Percentiles rank a stretch among this genome's conserved stretches.
phyloP scores from a whole-genome alignment of 2,888 invertebrate species.

The Lymantria dispar region DNA sequence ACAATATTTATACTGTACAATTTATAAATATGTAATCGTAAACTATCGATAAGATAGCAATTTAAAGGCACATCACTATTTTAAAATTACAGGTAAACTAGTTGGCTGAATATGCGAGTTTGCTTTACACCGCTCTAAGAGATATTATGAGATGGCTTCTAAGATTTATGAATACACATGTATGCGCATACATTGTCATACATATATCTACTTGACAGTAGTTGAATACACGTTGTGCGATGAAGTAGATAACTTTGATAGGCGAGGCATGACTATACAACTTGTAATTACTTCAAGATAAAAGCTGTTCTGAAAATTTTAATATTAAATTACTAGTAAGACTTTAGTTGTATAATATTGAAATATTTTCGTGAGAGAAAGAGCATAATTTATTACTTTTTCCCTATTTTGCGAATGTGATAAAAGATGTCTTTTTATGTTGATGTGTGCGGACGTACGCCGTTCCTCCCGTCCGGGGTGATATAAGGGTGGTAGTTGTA shows the following conservation, averaged over 20 bases:
- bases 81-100: slow-evolving; percentile 24
- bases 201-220: background rate
- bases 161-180: slow-evolving; percentile 17
- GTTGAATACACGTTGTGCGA: background rate
- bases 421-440: too few relatives aligned
- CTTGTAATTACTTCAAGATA: background rate
- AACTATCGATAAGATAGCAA: too few relatives aligned
- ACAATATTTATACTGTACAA: too few relatives aligned
- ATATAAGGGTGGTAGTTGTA: too few relatives aligned
- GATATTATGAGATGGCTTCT: slow-evolving; percentile 24
- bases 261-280: background rate
- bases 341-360: background rate
- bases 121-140: slow-evolving; percentile 15
- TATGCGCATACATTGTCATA: background rate
- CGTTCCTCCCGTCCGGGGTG: too few relatives aligned
- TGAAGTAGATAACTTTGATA: background rate
- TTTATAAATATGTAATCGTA: too few relatives aligned
- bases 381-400: too few relatives aligned
- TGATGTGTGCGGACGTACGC: too few relatives aligned
- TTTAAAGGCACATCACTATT: slow-evolving; percentile 16
- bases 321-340: too few relatives aligned
- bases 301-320: too few relatives aligned
- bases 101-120: slow-evolving; percentile 13
- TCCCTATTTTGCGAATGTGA: too few relatives aligned
- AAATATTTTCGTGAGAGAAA: background rate